Evolutionary conservation across 2,888 invertebrate genomes (phyloP), one percentile per base, ranked within the genome.

Genomic region (Brachyptera putata): DNA sequence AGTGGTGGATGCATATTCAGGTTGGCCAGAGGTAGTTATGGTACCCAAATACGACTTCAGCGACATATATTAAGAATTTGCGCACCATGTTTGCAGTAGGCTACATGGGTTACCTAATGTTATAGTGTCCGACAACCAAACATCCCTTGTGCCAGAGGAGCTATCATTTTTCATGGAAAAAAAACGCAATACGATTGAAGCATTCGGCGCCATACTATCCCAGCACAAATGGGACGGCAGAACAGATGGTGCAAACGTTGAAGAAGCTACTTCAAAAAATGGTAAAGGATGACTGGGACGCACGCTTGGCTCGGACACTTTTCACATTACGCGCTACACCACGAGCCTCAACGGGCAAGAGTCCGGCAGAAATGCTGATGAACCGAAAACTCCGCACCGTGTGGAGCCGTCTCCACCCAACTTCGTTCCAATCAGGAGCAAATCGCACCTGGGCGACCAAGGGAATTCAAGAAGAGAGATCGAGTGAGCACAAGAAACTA

Each of bases 171-270:
- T 67, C 57, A 61, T 63, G 24, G n/a, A n/a, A 57, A 9, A 43
- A 13, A 5, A 67, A 66, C 57, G 63, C 65, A 11, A 65, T 68
- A 24, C 30, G 61, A 39, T 62, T 56, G 25, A 53, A 57, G n/a
- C 60, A 58, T 34, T 56, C n/a, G n/a, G n/a, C n/a, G n/a, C n/a
- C n/a, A n/a, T n/a, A n/a, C n/a, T n/a, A n/a, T n/a, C n/a, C n/a
- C n/a, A n/a, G n/a, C n/a, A 57, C 67, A 9, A 69, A 68, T 59
- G 68, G 68, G 21, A 66, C 65, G 59, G 68, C 68, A 34, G 66
- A 69, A 60, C 58, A 68, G 14, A 53, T 58, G 9, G 68, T 69
- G 11, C 66, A 67, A 59, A 61, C 67, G 7, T 55, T 63, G 1
- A 66, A 67, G 60, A 55, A 57, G 9, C 34, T 43, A 3, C 14